Percentiles rank a stretch among this genome's conserved stretches.
These are phyloP conservation scores for Synanceia verrucosa DNA, from an alignment of 2,797 vertebrate species.

Conservation along the genomic window DNA sequence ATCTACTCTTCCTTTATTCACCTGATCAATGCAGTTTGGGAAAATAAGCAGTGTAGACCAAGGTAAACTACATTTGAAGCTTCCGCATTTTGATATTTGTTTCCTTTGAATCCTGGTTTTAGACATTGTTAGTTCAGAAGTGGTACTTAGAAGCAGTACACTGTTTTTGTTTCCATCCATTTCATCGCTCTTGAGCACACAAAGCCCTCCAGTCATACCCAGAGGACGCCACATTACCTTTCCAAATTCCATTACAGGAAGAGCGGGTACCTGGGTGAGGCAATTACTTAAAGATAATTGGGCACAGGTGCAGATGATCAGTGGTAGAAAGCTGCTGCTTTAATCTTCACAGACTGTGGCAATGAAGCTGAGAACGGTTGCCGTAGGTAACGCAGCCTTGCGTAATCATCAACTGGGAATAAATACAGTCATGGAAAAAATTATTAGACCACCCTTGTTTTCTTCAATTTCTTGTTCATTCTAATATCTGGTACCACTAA, in stretches of 20 bases:
- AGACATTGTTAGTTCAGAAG: constrained; percentile 10
- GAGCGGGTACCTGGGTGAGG: constrained; percentile 65
- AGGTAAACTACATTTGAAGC: background rate
- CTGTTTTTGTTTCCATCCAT: constrained; percentile 27
- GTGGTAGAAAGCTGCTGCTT: constrained; percentile 68
- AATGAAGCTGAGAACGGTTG: constrained; percentile 20
- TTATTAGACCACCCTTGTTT: no score
- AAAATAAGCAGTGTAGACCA: background rate
- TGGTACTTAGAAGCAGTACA: background rate
- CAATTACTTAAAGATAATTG: constrained; percentile 80
- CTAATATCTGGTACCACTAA: no score
- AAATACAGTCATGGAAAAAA: no score
- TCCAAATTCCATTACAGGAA: constrained; percentile 71
- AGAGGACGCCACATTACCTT: constrained; percentile 62
- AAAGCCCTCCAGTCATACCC: constrained; percentile 39
- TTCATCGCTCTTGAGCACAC: constrained; percentile 27
- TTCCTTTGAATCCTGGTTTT: background rate
- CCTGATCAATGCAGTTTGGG: background rate
- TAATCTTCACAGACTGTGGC: constrained; percentile 53
- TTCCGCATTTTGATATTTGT: background rate
- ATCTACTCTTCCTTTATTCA: background rate
- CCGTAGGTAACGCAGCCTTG: constrained; percentile 32
- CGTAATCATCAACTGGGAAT: constrained; percentile 38
- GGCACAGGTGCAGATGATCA: constrained; percentile 79
- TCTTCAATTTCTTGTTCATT: no score